phyloP scores from a whole-genome alignment of 2,113 vertebrate genomes.

The Ochotona curzoniae region DNA sequence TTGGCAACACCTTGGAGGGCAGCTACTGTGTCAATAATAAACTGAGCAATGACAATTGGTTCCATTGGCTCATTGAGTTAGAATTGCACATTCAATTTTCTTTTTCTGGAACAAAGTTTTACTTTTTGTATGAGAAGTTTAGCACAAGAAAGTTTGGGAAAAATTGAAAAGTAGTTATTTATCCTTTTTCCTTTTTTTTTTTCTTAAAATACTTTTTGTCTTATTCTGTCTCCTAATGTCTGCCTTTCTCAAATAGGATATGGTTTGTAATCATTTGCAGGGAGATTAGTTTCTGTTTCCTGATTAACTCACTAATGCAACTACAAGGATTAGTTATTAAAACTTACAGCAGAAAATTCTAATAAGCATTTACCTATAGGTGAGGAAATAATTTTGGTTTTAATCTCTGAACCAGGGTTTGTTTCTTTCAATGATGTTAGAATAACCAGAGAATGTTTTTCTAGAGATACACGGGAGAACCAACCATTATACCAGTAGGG shows the following conservation, averaged over 20 bases:
- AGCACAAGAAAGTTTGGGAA: conserved; percentile 4
- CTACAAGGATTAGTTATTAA: conserved; percentile 69
- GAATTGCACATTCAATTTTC: background rate
- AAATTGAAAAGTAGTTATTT: conserved; percentile 25
- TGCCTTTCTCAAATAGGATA: conserved; percentile 35
- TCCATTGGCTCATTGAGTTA: background rate
- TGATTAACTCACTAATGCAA: conserved; percentile 69
- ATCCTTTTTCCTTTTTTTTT: background rate
- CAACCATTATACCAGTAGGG: background rate
- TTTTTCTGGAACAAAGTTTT: conserved; percentile 43
- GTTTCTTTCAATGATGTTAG: conserved; percentile 39
- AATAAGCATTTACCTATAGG: conserved; percentile 14
- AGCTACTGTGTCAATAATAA: background rate
- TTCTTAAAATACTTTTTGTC: conserved; percentile 46
- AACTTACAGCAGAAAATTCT: background rate
- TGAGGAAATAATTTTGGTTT: conserved; percentile 40
- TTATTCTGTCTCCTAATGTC: background rate
- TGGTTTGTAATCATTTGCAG: conserved; percentile 56
- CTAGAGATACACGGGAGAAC: background rate
- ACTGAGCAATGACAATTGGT: background rate
- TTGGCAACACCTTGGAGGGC: background rate
- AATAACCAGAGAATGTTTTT: conserved; percentile 45
- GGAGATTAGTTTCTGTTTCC: conserved; percentile 51
- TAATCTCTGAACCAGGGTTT: background rate
- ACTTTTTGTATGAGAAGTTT: conserved; percentile 29